Evolutionary conservation across 2,888 invertebrate genomes (phyloP).

Genomic region (Tetropium fuscum): DNA sequence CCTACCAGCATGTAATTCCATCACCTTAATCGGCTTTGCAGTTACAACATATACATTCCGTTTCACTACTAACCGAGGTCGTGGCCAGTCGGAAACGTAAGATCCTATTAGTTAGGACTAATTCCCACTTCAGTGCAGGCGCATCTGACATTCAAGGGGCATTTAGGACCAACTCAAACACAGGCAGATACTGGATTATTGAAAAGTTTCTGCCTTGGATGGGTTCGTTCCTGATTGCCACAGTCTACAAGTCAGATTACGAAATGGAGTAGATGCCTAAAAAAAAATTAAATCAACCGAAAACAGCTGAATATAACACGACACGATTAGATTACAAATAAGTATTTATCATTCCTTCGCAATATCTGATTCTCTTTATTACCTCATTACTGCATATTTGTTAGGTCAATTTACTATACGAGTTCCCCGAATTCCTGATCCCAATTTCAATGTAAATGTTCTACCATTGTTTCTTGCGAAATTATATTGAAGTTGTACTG

Average conservation of each 20-base stretch:
- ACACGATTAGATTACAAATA: too few species aligned
- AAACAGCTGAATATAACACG: too few species aligned
- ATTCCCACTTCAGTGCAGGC: conserved; percentile 28
- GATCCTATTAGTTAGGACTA: conserved; percentile 35
- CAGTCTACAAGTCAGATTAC: conserved; percentile 12
- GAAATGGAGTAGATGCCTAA: too few species aligned
- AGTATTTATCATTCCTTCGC: too few species aligned
- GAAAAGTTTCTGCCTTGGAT: conserved; percentile 65
- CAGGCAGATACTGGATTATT: conserved; percentile 56
- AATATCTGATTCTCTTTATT: too few species aligned
- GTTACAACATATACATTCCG: conserved; percentile 17
- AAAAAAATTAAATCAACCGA: too few species aligned
- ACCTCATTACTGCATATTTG: too few species aligned
- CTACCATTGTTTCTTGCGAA: too few species aligned
- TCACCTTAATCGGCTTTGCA: conserved; percentile 26
- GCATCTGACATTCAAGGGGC: conserved; percentile 10
- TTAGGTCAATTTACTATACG: too few species aligned
- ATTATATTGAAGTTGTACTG: too few species aligned
- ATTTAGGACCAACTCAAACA: conserved; percentile 35
- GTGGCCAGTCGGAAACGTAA: conserved; percentile 18
- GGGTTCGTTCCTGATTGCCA: conserved; percentile 57
- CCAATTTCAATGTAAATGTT: too few species aligned
- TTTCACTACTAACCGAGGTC: conserved; percentile 22
- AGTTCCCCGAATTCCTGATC: too few species aligned
- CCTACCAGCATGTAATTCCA: not conserved